Base-by-base conservation (phyloP, 2,113 vertebrate species). In the Catagonus wagneri region DNA sequence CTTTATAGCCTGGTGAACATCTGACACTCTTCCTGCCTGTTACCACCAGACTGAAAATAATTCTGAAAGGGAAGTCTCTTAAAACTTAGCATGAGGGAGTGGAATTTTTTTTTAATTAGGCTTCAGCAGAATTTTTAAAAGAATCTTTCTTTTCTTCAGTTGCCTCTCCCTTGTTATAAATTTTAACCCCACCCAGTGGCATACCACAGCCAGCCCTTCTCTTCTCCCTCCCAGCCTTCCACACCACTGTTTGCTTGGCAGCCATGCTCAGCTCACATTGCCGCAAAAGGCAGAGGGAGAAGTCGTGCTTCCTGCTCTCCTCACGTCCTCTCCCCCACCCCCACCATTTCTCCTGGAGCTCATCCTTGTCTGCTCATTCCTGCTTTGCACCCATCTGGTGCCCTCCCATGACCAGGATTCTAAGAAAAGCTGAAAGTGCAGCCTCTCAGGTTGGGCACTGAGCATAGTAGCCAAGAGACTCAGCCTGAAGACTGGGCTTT, bases 101-200 rank as follows among this genome's bases (percentile, higher is more conserved):
- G 96, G 95, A 97, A 94, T 96, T 95, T 97, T 97, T 96, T 79
- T 95, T 83, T 83, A 96, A 97, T 97, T 96, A 93, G 93, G 66
- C 85, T 96, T 95, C 95, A 89, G 88, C 85, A 96, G 65, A 89
- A 95, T 95, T 97, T 97, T 96, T 95, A n/a, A 96, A 97, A 97
- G 94, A 91, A 97, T 97, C 85, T 96, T 97, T 95, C 89, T 94
- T 97, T 97, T 96, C 93, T 96, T 71, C 56, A 89, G 94, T 52
- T 90, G 95, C 96, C 94, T 91, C 96, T 96, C 97, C 95, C 97
- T 97, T 95, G 93, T 96, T 96, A 87, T 93, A 97, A 94, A 97
- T 90, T 84, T 83, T 93, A 69, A 97, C 97, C 92, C 95, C 86
- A 74, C 97, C 97, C 96, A 74, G 95, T 60, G 92, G 96, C 89